Conservation (phyloP, 2,797 vertebrate species). For the Dromococcyx pavoninus region DNA sequence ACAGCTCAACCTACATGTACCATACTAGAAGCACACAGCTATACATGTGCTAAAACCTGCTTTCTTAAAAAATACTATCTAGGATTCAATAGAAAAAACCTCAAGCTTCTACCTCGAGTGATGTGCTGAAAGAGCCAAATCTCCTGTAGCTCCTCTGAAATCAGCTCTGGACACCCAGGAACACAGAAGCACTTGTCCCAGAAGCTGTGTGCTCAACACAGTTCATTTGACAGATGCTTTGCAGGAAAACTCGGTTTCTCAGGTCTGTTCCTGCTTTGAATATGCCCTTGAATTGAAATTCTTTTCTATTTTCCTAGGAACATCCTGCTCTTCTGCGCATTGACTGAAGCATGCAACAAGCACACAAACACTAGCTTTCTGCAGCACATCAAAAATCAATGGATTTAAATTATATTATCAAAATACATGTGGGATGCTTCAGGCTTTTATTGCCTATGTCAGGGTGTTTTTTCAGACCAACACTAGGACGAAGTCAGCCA, state of each 20-base stretch:
- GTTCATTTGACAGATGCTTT: neutral
- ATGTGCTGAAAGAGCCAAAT: neutral
- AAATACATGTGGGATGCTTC: neutral
- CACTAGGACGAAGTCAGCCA: neutral
- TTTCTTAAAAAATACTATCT: neutral
- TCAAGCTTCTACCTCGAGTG: neutral
- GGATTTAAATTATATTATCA: neutral
- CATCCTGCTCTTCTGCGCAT: neutral
- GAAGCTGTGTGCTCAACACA: neutral
- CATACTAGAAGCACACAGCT: too few relatives aligned
- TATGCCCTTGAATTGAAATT: neutral
- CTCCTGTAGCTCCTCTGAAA: neutral
- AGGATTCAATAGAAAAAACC: neutral
- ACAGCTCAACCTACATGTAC: fast-evolving
- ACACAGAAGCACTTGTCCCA: fast-evolving
- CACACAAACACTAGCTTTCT: neutral
- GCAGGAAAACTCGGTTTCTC: neutral
- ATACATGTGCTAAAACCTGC: neutral
- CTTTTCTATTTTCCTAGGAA: neutral
- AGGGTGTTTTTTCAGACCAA: neutral
- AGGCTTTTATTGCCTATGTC: neutral
- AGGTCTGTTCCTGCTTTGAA: neutral
- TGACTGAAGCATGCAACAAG: neutral
- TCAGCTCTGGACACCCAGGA: neutral
- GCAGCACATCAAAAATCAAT: neutral